These are phyloP conservation scores for Eurytemora carolleeae DNA, from an alignment of 1,140 invertebrate genomes.

Conservation along the genomic window DNA sequence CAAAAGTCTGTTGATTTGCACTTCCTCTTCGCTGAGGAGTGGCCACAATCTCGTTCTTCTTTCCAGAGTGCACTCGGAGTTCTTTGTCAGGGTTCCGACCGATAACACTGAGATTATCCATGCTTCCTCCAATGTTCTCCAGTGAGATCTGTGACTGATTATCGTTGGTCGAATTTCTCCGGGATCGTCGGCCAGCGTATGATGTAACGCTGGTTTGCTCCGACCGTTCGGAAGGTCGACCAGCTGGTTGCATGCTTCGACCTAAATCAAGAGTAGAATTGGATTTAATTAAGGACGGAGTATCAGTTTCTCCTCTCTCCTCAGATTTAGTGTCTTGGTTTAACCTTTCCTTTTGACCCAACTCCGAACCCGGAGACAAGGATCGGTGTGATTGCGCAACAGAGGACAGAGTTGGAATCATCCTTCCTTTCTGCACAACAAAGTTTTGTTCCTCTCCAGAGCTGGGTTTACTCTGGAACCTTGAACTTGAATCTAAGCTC, in stretches of 20 bases:
- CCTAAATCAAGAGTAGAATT: too few relatives aligned
- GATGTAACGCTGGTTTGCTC: slow-evolving; percentile 18
- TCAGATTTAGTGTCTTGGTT: slow-evolving; percentile 40
- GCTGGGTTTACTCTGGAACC: background rate
- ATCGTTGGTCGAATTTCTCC: slow-evolving; percentile 60
- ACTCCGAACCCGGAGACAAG: too few relatives aligned
- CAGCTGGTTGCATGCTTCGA: too few relatives aligned
- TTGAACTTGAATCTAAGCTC: slow-evolving; percentile 15
- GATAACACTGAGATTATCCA: slow-evolving; percentile 43
- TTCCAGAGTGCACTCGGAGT: slow-evolving; percentile 27
- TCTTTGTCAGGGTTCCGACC: slow-evolving; percentile 56
- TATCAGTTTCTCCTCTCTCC: slow-evolving; percentile 32
- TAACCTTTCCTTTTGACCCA: slow-evolving; percentile 37
- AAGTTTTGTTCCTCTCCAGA: slow-evolving; percentile 48
- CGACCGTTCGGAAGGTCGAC: slow-evolving; percentile 17
- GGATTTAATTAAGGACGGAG: too few relatives aligned
- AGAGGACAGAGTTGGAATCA: slow-evolving; percentile 50
- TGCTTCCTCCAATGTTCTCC: slow-evolving; percentile 69
- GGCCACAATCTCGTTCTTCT: too few relatives aligned
- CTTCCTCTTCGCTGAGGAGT: too few relatives aligned
- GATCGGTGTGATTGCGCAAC: too few relatives aligned
- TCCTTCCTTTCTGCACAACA: slow-evolving; percentile 52
- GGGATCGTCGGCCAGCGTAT: slow-evolving; percentile 54
- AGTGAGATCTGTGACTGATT: slow-evolving; percentile 56
- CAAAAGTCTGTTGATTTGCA: too few relatives aligned